A percentile compares a stretch with the other conserved stretches of the same genome.
Evolutionary conservation across 2,888 invertebrate species (phyloP).

Genomic region (Tachina fera): DNA sequence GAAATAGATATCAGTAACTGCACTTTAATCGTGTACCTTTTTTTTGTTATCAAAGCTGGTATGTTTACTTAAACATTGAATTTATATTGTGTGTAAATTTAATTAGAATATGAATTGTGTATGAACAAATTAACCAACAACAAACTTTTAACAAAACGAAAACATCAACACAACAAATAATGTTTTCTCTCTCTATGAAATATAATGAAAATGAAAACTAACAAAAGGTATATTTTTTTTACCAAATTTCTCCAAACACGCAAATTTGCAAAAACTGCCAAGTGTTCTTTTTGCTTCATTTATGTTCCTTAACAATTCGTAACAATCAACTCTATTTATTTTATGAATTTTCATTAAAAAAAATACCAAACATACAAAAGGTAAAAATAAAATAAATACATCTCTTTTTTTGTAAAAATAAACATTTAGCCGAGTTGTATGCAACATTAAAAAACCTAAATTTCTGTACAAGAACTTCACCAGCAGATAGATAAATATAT

Average conservation of each 20-base stretch:
- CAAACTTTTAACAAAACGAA: no score
- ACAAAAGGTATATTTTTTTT: constrained; percentile 3
- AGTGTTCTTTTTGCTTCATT: constrained; percentile 7
- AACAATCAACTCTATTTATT: constrained; percentile 40
- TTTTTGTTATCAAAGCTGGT: no score
- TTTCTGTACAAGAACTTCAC: background rate
- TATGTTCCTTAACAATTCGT: constrained; percentile 47
- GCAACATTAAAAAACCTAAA: constrained; percentile 25
- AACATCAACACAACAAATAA: background rate
- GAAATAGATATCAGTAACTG: no score
- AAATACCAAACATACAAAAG: constrained; percentile 5
- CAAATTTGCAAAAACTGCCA: constrained; percentile 32
- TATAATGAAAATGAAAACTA: background rate
- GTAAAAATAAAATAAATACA: constrained; percentile 17
- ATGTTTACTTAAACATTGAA: no score
- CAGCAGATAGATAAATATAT: background rate
- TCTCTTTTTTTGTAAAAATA: constrained; percentile 41
- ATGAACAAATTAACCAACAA: no score
- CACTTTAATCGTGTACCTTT: no score
- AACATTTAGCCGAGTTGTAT: constrained; percentile 40
- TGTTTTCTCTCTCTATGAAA: background rate
- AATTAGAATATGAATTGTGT: no score
- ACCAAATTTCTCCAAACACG: constrained; percentile 33
- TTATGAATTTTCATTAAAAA: constrained; percentile 44
- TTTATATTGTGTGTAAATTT: no score